phyloP scores from a whole-genome alignment of 2,888 invertebrate species.

The Macrosoma leucophasiata region DNA sequence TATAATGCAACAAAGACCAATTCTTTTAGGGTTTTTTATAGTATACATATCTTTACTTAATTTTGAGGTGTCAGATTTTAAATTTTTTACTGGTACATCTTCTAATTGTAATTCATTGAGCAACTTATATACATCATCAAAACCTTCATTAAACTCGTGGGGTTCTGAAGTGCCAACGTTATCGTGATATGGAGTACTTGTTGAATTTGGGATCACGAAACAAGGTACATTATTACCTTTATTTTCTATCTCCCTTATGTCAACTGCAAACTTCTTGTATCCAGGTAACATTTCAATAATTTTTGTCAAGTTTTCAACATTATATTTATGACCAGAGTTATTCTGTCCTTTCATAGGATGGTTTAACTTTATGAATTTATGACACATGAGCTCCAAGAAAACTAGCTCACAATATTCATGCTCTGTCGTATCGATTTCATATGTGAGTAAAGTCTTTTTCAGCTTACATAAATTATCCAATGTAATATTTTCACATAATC shows the following conservation, averaged over 20 bases:
- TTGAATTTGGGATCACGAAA: conserved; percentile 7
- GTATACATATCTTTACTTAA: conserved; percentile 37
- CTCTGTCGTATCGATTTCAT: conserved; percentile 42
- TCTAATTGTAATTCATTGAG: conserved; percentile 35
- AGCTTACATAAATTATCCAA: conserved; percentile 41
- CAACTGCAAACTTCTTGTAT: conserved; percentile 36
- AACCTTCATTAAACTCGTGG: conserved; percentile 28
- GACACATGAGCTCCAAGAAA: conserved; percentile 53
- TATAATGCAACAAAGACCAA: conserved; percentile 60
- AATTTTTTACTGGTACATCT: conserved; percentile 31
- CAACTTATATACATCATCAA: conserved; percentile 37
- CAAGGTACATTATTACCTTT: conserved; percentile 29
- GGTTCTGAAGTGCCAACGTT: conserved; percentile 22
- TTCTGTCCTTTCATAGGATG: conserved; percentile 16
- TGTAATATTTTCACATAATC: conserved; percentile 54
- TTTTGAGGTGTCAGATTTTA: conserved; percentile 45
- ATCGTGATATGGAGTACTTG: conserved; percentile 20
- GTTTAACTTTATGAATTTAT: conserved; percentile 46
- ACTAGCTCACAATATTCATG: conserved; percentile 54
- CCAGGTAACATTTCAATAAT: conserved; percentile 47
- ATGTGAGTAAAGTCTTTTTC: conserved; percentile 46
- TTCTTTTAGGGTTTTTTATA: conserved; percentile 46
- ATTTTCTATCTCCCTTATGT: conserved; percentile 40
- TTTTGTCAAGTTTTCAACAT: conserved; percentile 40
- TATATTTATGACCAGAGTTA: conserved; percentile 28